phyloP scores from a whole-genome alignment of 2,888 invertebrate species.

The Caenorhabditis sp. region DNA sequence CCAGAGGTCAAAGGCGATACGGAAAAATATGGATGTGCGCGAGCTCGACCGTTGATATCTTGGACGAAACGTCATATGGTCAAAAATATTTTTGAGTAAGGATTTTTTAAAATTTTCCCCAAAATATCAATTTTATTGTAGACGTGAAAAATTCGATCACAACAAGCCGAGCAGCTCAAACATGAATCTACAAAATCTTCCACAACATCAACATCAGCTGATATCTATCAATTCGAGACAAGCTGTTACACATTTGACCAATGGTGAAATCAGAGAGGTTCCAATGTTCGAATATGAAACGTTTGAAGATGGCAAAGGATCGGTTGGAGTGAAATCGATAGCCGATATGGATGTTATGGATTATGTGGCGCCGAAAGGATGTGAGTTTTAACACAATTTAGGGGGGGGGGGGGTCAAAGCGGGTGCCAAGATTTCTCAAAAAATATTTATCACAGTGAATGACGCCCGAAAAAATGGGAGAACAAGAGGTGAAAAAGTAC shows the following conservation, averaged over 20 bases:
- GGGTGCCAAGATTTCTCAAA: too few relatives aligned
- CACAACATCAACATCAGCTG: neutral
- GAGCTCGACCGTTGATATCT: slow-evolving; percentile 16
- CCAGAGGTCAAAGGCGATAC: neutral
- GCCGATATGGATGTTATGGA: slow-evolving; percentile 16
- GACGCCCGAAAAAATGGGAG: too few relatives aligned
- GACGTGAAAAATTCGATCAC: neutral
- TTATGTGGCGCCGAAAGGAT: slow-evolving; percentile 15
- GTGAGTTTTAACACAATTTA: slow-evolving; percentile 28
- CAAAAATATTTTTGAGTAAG: slow-evolving; percentile 19
- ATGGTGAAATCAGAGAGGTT: neutral
- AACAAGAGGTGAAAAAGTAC: too few relatives aligned
- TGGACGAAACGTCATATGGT: slow-evolving; percentile 18
- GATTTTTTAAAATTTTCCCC: too few relatives aligned
- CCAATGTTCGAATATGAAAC: slow-evolving; percentile 22
- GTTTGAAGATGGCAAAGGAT: slow-evolving; percentile 25
- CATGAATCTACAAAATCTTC: neutral
- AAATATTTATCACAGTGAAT: too few relatives aligned
- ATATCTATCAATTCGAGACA: neutral
- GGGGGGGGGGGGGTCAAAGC: too few relatives aligned
- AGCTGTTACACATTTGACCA: neutral
- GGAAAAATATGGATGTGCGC: slow-evolving; percentile 18
- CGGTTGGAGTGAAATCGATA: slow-evolving; percentile 12
- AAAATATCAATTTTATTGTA: neutral
- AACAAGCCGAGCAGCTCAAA: neutral